Base-by-base conservation (phyloP, 2,113 vertebrate genomes). In the Acanthochromis polyacanthus region DNA sequence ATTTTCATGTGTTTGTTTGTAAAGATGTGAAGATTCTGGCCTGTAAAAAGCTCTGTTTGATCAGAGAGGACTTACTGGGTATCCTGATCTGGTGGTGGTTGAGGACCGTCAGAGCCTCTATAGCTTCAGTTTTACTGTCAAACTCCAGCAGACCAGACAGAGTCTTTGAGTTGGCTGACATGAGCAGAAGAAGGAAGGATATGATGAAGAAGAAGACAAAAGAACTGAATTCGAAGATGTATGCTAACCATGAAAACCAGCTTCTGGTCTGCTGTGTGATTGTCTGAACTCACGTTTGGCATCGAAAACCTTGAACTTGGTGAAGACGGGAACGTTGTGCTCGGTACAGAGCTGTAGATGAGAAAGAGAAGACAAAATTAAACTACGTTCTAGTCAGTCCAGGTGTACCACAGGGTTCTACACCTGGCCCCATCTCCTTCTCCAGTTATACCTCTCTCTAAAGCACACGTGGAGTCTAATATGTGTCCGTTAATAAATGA, bases 41-140 rank as follows among this genome's bases (percentile, higher is more conserved):
- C 6, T 36, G 1, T 36, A 9, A 36, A 8, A 8, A 10, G 8
- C 10, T 9, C 7, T 30, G 9, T 8, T 36, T 36, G 32, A 36
- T 36, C 32, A 36, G 32, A 36, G 32, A 36, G 32, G 6, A 65
- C 97, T 97, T 93, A 99, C 98, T 98, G 78, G 97, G 97, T 88
- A 98, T 98, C 95, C 97, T 95, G 90, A 99, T 98, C 95, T 99
- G 97, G 93, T 97, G 97, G 92, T 99, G 97, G 94, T 99, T 99
- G 78, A 99, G 96, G 30, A 98, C 96, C 22, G 98, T 98, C 15
- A 99, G 95, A 61, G 97, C 97, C 95, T 99, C 97, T 67, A 99
- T 96, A 9, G 98, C 98, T 80, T 98, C 96, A 1, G 97, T 98
- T 94, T 99, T 99, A 65, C 96, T 96, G 89, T 99, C 96, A 94